Base-by-base conservation (phyloP, 2,113 vertebrate genomes). In the Carettochelys insculpta region DNA sequence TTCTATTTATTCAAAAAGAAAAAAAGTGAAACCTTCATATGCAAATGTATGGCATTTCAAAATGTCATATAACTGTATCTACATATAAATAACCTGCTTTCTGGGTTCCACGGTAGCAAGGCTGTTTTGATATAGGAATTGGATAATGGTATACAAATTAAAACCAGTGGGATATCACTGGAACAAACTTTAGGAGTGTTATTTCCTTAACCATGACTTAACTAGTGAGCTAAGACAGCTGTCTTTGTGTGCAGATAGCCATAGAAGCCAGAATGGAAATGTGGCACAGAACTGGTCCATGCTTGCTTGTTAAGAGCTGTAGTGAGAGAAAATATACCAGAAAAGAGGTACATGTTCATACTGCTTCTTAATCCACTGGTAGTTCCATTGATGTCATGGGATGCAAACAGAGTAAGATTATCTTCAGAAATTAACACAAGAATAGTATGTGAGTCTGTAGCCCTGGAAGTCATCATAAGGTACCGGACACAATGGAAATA, bases 11-110 rank as follows among this genome's bases (percentile, higher is more conserved):
- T 95, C 75, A 78, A 96, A 94, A 80, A 92, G 61, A 6, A 12
- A 68, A 88, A 92, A 94, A 93, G 89, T 96, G 90, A 92, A 92
- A 97, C 97, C 97, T 98, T 98, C 97, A 95, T 98, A 98, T 98
- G 98, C 97, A 98, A 98, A 98, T 98, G 51, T 91, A 93, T 98
- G 98, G 97, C 98, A 98, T 98, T 98, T 98, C 92, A 94, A 98
- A 98, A 98, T 98, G 98, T 98, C 98, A 98, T 97, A 97, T 97
- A 96, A 96, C 96, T 84, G 83, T 96, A 98, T 98, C 97, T 98
- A 97, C 98, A 98, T 98, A 97, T 97, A 98, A 98, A 98, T 98
- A 97, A 98, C 97, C 93, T 87, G 34, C 95, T 97, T 91, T 97
- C 92, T 11, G 43, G 94, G 94, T 93, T 92, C 95, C 94, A 93